These are phyloP conservation scores for Crocidura indochinensis DNA, from an alignment of 2,797 vertebrate species.

Conservation along the genomic window DNA sequence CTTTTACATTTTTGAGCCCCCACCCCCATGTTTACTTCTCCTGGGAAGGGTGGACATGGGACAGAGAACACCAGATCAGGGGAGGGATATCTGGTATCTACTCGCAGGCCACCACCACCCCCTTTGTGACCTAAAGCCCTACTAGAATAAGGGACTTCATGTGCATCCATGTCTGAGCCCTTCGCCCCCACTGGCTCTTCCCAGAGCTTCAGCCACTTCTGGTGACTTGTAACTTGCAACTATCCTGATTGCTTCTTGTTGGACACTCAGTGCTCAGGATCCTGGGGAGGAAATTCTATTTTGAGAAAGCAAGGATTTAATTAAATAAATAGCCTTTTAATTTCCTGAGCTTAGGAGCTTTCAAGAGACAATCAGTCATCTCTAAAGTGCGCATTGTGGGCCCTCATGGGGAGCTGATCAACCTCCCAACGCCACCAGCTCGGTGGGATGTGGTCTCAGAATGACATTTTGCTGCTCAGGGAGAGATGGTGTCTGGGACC, in stretches of 20 bases:
- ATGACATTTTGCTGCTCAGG: constrained; percentile 34
- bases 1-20: not conserved
- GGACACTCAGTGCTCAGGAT: constrained; percentile 31
- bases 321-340: constrained; percentile 79
- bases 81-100: no score
- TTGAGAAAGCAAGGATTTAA: constrained; percentile 76
- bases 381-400: constrained; percentile 54
- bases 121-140: no score
- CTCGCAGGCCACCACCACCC: no score
- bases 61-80: not conserved
- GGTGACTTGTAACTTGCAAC: no score
- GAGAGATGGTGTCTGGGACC: not conserved
- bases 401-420: constrained; percentile 59
- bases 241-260: not conserved
- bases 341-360: constrained; percentile 64
- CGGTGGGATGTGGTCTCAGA: constrained; percentile 48
- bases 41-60: not conserved
- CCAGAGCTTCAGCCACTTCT: no score
- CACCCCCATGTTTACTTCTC: not conserved
- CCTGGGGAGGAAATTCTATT: constrained; percentile 66
- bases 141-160: not conserved
- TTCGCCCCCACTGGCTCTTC: not conserved
- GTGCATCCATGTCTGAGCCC: not conserved
- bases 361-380: constrained; percentile 75
- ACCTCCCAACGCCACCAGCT: constrained; percentile 64